These are phyloP conservation scores for Rhizomys pruinosus DNA, from an alignment of 2,113 vertebrate species.

Conservation along the genomic window DNA sequence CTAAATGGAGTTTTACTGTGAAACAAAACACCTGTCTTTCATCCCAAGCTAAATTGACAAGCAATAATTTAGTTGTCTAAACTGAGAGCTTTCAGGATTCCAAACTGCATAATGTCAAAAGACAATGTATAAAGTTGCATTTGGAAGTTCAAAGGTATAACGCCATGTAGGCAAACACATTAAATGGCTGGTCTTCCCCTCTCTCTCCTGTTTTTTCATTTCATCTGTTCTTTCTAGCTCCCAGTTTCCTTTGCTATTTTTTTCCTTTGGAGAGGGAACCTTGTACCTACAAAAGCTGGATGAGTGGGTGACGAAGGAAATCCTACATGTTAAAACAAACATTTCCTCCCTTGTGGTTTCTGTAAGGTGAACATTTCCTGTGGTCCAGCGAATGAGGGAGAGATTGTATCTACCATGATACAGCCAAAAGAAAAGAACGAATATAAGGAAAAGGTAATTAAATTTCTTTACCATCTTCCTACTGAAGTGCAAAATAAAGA, in stretches of 20 bases:
- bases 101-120: slow-evolving; percentile 87
- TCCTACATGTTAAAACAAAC: slow-evolving; percentile 25
- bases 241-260: neutral
- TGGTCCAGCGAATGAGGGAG: slow-evolving; percentile 12
- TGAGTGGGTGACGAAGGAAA: slow-evolving; percentile 12
- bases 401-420: neutral
- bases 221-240: slow-evolving; percentile 57
- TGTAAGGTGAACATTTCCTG: neutral
- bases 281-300: neutral
- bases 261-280: neutral
- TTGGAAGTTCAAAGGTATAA: slow-evolving; percentile 88
- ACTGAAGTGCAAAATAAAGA: neutral
- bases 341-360: neutral
- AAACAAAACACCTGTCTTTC: slow-evolving; percentile 90
- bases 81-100: slow-evolving; percentile 88
- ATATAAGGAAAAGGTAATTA: neutral
- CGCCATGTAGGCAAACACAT: slow-evolving; percentile 84
- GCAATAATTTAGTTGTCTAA: slow-evolving; percentile 91
- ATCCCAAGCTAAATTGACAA: slow-evolving; percentile 87
- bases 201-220: slow-evolving; percentile 63
- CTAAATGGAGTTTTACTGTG: slow-evolving; percentile 84
- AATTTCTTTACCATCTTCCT: neutral
- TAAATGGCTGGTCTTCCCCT: slow-evolving; percentile 57
- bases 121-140: slow-evolving; percentile 83
- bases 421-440: neutral